Evolutionary conservation across 92 coral and sea anemone genomes (phyloP), one percentile per base, ranked within the genome.

Genomic region (Epizoanthus stellaris): DNA sequence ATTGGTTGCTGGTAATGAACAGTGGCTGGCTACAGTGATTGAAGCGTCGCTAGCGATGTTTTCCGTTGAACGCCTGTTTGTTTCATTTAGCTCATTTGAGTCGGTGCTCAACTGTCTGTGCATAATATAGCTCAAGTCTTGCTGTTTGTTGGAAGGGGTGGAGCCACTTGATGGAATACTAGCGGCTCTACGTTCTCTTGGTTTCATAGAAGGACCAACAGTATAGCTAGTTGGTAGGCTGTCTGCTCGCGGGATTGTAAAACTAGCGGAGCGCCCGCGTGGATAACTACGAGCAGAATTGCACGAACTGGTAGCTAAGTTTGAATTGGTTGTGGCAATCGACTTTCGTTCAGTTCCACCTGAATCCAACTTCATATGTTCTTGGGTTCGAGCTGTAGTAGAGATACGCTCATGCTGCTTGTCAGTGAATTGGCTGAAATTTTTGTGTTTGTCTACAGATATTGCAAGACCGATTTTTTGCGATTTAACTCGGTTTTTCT

Each of bases 191-290:
- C 17, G 20, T 6, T 38, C 52, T 19, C 73, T 68, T 14, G 10
- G 20, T 0, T 15, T 4, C 23, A 43, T 12, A 12, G 45, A 15
- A 17, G 77, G 77, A 10, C 25, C n/a, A 14, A 6, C 36, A 30
- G 36, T 30, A 30, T 30, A 13, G 7, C 20, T 13, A 11, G 3
- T 8, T 6, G 77, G 60, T 20, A 72, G 60, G 47, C 5, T 8
- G 30, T 17, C 38, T 71, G 76, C 12, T 36, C 47, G n/a, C 16
- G 45, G 20, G 3, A n/a, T 17, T 11, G 73, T 30, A 20, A 4
- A 15, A 68, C 73, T 68, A 12, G 73, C 39, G 47, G 73, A 68
- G 17, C 73, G 73, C 73, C 73, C 73, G 52, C 73, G 23, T 34
- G 4, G 3, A 38, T 38, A 15, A 7, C 40, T 36, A 0, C 0